These are phyloP conservation scores for Micromys minutus DNA, from an alignment of 2,113 vertebrate species.

Conservation along the genomic window DNA sequence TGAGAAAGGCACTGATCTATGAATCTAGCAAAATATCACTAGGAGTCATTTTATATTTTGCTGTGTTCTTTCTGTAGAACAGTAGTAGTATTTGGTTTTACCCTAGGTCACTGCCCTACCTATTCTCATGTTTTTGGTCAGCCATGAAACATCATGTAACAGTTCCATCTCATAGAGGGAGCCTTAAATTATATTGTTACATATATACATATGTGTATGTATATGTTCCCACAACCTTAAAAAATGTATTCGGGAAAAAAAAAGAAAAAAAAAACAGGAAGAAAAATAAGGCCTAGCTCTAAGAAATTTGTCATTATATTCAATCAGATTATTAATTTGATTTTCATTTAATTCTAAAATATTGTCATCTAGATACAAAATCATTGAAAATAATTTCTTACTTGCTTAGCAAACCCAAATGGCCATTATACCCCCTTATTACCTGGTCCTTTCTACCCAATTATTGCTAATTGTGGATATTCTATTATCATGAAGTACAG, in stretches of 20 bases:
- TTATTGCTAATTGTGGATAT: constrained; percentile 55
- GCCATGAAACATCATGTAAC: background rate
- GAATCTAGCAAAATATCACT: background rate
- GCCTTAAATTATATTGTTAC: background rate
- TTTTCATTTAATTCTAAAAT: constrained; percentile 5
- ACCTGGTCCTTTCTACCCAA: constrained; percentile 41
- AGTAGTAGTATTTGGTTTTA: background rate
- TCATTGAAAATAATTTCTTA: constrained; percentile 51
- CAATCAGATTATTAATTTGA: background rate
- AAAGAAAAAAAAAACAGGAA: background rate
- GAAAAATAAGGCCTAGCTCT: background rate
- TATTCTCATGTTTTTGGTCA: background rate
- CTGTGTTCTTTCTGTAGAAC: background rate
- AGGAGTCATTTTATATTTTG: background rate
- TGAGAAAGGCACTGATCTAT: background rate
- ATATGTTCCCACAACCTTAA: too few species aligned
- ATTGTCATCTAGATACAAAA: constrained; percentile 7
- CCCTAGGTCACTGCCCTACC: too few species aligned
- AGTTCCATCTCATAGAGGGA: background rate
- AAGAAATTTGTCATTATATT: background rate
- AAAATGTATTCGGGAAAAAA: too few species aligned
- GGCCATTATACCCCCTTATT: constrained; percentile 51
- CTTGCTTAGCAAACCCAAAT: constrained; percentile 57
- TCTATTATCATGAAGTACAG: constrained; percentile 77
- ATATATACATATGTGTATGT: too few species aligned